A percentile compares a stretch with the other conserved stretches of the same genome.
These are phyloP conservation scores for Ennomos erosarius DNA, from an alignment of 2,888 invertebrate species.

Conservation along the genomic window DNA sequence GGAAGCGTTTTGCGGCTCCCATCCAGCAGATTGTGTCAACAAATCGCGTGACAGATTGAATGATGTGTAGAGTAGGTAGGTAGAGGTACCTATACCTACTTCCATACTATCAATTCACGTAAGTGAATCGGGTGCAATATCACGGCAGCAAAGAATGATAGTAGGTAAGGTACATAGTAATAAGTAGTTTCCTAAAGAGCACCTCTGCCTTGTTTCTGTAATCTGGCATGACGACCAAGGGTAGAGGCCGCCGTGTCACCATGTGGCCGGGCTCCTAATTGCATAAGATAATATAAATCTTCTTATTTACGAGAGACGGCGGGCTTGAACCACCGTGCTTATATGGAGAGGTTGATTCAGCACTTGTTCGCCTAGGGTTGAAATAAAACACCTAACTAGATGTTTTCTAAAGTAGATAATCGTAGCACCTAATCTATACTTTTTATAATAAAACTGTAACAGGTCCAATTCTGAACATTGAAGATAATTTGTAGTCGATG, in stretches of 20 bases:
- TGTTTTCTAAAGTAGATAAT: not conserved
- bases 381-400: not conserved
- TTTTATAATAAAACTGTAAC: too few species aligned
- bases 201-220: not conserved
- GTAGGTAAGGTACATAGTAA: too few species aligned
- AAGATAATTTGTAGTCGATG: too few species aligned
- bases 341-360: conserved; percentile 41
- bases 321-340: conserved; percentile 14
- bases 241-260: conserved; percentile 2
- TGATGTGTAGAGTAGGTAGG: too few species aligned
- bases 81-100: too few species aligned
- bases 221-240: conserved; percentile 13
- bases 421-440: too few species aligned
- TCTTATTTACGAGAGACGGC: conserved; percentile 34
- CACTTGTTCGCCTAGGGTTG: conserved; percentile 20
- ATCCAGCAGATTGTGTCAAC: too few species aligned
- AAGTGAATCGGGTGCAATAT: too few species aligned
- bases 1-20: too few species aligned
- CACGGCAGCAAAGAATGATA: not conserved
- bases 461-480: too few species aligned
- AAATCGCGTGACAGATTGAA: too few species aligned
- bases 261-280: conserved; percentile 10
- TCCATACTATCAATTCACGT: too few species aligned
- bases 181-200: conserved; percentile 2
- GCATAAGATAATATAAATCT: conserved; percentile 41